Conservation (phyloP, 2,797 vertebrate species). For the Pelochelys cantorii region DNA sequence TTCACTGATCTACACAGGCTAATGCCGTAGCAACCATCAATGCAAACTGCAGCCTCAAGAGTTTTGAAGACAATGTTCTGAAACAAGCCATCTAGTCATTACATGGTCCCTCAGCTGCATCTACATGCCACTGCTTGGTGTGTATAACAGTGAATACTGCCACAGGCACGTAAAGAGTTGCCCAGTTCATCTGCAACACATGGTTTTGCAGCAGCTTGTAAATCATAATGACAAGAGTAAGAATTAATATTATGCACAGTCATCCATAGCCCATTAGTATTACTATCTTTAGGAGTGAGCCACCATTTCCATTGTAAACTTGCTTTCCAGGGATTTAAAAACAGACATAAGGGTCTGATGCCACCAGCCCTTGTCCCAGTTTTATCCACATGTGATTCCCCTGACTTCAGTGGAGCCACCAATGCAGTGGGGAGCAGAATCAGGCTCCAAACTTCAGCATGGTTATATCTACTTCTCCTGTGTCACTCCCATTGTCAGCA, state of each 20-base stretch:
- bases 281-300: background rate
- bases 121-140: background rate
- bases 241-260: accelerated
- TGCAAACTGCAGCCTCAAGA: background rate
- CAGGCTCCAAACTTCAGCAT: background rate
- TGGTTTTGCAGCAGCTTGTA: background rate
- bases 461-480: background rate
- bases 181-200: background rate
- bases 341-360: background rate
- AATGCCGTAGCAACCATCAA: background rate
- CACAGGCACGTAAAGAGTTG: background rate
- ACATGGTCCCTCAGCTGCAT: background rate
- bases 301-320: constrained; percentile 21
- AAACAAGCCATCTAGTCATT: background rate
- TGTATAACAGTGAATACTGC: background rate
- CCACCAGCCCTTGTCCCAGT: background rate
- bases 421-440: background rate
- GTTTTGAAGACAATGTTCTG: background rate
- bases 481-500: background rate
- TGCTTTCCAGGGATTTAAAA: background rate
- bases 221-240: background rate
- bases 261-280: background rate
- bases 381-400: background rate
- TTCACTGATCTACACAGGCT: background rate
- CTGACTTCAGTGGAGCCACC: background rate